Percentiles rank a stretch among this genome's conserved stretches.
phyloP scores from a whole-genome alignment of 35 echinoderm and acorn worm species.

The Ophiothrix spiculata region DNA sequence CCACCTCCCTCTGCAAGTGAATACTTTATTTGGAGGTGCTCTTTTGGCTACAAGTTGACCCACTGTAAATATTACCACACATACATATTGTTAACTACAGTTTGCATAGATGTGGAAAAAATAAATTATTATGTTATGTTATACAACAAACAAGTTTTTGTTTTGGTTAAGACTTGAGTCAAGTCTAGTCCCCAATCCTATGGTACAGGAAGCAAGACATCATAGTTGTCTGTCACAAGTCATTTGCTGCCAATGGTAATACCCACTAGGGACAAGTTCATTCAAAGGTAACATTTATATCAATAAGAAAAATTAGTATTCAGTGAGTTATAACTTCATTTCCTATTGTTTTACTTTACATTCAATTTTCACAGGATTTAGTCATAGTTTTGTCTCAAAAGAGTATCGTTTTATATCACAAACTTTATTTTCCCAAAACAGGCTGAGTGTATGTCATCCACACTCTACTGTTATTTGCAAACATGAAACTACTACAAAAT shows the following conservation, averaged over 20 bases:
- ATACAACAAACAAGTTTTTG: neutral
- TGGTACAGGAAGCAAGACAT: neutral
- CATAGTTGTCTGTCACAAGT: constrained; percentile 2
- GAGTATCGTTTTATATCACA: too few relatives aligned
- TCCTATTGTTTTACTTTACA: neutral
- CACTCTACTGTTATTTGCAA: too few relatives aligned
- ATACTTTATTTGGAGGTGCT: neutral
- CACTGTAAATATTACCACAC: neutral
- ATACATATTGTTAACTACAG: too few relatives aligned
- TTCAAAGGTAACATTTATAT: neutral
- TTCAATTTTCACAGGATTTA: too few relatives aligned
- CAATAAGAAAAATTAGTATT: neutral
- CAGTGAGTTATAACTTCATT: constrained; percentile 9
- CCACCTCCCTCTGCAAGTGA: neutral
- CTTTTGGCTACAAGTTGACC: neutral
- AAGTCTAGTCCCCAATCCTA: neutral
- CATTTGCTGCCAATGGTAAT: neutral
- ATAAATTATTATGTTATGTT: too few relatives aligned
- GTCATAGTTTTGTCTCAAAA: too few relatives aligned
- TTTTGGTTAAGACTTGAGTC: neutral
- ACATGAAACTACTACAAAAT: too few relatives aligned
- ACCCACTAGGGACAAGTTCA: constrained; percentile 3
- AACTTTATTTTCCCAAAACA: too few relatives aligned
- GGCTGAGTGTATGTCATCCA: too few relatives aligned
- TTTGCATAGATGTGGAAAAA: too few relatives aligned